Conservation (phyloP, 92 coral and sea anemone genomes). For the Palythoa grandiflora region DNA sequence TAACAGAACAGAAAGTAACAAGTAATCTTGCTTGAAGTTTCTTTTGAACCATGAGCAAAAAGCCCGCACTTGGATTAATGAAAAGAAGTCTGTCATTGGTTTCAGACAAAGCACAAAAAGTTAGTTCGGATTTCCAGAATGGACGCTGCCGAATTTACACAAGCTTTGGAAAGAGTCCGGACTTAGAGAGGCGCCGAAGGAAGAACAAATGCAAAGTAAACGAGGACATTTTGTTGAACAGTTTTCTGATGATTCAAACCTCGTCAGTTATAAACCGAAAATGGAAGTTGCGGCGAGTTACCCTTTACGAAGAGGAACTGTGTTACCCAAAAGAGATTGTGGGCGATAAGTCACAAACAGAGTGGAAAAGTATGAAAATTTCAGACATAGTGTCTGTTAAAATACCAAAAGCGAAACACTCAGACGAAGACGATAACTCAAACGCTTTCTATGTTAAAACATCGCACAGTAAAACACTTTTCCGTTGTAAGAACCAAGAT, state of each 20-base stretch:
- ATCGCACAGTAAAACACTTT: conserved; percentile 19
- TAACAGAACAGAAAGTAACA: not conserved
- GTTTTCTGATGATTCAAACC: conserved; percentile 35
- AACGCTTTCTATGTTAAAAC: conserved; percentile 37
- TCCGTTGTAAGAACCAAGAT: conserved; percentile 38
- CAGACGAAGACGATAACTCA: not conserved
- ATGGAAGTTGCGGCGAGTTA: conserved; percentile 34
- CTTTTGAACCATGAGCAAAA: conserved; percentile 6
- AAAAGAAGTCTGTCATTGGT: conserved; percentile 42
- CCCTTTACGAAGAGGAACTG: conserved; percentile 7
- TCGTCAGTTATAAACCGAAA: conserved; percentile 11
- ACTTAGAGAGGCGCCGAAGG: not conserved
- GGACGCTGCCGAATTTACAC: conserved; percentile 38
- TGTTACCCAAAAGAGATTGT: conserved; percentile 38
- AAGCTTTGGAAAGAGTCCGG: conserved; percentile 38
- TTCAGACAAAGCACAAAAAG: conserved; percentile 29
- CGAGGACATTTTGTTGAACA: conserved; percentile 15
- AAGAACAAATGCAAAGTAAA: conserved; percentile 4
- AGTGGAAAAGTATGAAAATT: conserved; percentile 17
- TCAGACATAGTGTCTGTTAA: conserved; percentile 38
- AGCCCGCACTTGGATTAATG: conserved; percentile 35
- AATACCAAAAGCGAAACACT: conserved; percentile 29
- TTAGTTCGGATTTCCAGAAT: conserved; percentile 25
- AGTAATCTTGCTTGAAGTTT: not conserved
- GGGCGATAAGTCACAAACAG: conserved; percentile 17